A percentile compares a stretch with the other conserved stretches of the same genome.
Conservation (phyloP, 2,113 vertebrate species). For the Heteronetta atricapilla region DNA sequence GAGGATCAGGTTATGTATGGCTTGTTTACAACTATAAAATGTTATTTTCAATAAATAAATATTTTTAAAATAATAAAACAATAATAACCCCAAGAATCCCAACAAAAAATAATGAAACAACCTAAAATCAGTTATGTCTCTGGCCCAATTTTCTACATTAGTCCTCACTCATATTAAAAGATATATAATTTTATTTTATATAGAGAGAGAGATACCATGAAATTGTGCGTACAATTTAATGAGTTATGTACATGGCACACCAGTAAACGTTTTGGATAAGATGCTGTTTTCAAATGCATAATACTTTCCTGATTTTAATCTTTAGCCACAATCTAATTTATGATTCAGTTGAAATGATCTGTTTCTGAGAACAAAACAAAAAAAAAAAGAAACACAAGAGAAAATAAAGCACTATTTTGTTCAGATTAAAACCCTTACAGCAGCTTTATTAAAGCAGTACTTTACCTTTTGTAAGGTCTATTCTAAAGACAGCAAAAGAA, state of each 20-base stretch:
- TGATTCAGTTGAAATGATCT: constrained; percentile 11
- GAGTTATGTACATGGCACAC: not conserved
- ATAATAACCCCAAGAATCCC: not conserved
- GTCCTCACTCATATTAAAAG: not conserved
- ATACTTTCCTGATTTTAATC: not conserved
- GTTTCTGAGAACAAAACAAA: not conserved
- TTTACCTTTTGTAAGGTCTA: not conserved
- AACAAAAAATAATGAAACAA: not conserved
- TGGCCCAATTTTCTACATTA: not conserved
- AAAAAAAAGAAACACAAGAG: not conserved
- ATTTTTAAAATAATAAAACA: not conserved
- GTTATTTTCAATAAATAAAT: not conserved
- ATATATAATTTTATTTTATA: not conserved
- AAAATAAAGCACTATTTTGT: not conserved
- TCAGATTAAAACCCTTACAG: not conserved
- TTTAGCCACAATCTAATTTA: constrained; percentile 34
- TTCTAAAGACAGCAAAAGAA: not conserved
- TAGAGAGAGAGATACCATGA: not conserved
- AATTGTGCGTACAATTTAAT: not conserved
- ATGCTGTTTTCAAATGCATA: not conserved
- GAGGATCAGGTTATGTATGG: not conserved
- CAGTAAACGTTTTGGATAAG: not conserved
- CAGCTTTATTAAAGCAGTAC: not conserved
- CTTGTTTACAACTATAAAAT: not conserved
- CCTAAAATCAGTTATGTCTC: not conserved